These are phyloP conservation scores for Elgaria multicarinata DNA, from an alignment of 2,113 vertebrate species.

Conservation along the genomic window DNA sequence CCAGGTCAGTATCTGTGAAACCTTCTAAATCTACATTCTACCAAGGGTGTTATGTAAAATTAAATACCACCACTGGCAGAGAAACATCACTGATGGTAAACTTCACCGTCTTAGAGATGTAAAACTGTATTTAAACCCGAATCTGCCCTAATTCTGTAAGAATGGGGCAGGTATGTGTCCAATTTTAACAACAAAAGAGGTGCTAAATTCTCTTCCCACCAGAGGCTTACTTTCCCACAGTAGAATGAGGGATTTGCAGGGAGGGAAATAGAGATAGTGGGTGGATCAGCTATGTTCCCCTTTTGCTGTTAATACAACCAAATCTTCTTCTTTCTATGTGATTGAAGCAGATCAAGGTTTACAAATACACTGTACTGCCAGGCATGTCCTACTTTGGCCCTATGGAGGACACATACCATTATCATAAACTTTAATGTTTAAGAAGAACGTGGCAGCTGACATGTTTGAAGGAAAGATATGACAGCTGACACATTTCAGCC, in stretches of 20 bases:
- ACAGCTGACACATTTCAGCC: neutral
- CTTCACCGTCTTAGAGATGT: neutral
- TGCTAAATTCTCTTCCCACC: neutral
- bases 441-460: neutral
- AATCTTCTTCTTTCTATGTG: neutral
- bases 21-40: neutral
- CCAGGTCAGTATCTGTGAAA: neutral
- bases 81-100: neutral
- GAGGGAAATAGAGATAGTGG: neutral
- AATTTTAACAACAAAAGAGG: neutral
- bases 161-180: neutral
- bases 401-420: neutral
- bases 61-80: neutral
- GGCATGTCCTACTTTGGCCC: neutral
- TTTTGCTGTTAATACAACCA: neutral
- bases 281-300: neutral
- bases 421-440: neutral
- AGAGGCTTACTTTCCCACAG: neutral
- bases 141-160: neutral
- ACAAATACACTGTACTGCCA: neutral
- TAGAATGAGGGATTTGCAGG: neutral
- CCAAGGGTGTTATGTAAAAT: neutral
- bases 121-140: neutral
- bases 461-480: neutral
- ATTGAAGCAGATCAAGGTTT: neutral